A percentile compares a stretch with the other conserved stretches of the same genome.
phyloP scores from a whole-genome alignment of 2,113 vertebrate genomes.

The Prochilodus magdalenae region DNA sequence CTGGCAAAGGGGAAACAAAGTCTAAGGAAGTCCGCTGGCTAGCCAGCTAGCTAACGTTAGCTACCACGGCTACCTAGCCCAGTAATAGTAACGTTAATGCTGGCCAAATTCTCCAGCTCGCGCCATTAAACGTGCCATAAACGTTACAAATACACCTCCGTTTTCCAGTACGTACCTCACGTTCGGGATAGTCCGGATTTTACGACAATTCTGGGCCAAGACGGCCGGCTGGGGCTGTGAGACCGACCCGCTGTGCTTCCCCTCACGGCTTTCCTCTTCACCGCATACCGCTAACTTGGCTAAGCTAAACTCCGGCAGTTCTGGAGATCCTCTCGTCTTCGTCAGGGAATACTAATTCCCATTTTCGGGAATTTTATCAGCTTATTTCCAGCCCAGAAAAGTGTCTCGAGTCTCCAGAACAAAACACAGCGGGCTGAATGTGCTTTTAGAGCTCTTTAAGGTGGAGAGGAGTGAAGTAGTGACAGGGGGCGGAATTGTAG shows the following conservation, averaged over 20 bases:
- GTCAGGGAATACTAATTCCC: neutral
- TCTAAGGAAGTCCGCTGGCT: too few relatives aligned
- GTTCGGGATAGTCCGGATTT: neutral
- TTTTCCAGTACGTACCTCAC: neutral
- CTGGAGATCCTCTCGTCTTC: neutral
- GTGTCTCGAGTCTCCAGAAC: neutral
- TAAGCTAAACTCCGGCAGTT: neutral
- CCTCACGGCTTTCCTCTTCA: conserved; percentile 1
- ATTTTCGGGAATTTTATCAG: too few relatives aligned
- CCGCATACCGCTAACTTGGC: conserved; percentile 9
- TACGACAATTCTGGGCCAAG: neutral
- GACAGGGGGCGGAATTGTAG: conserved; percentile 5
- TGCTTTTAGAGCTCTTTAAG: neutral
- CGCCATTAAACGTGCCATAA: neutral
- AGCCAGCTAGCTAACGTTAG: too few relatives aligned
- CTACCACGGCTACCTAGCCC: neutral
- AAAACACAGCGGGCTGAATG: neutral
- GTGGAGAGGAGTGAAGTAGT: neutral
- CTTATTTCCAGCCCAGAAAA: neutral
- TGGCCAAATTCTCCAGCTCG: neutral
- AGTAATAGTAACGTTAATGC: neutral
- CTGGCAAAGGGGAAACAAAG: too few relatives aligned
- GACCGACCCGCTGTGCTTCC: neutral
- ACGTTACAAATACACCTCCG: neutral
- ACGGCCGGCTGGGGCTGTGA: conserved; percentile 32